Percentiles rank a stretch among this genome's conserved stretches.
Conservation (phyloP, 1,140 invertebrate species). For the Leptonema lineaticorne region DNA sequence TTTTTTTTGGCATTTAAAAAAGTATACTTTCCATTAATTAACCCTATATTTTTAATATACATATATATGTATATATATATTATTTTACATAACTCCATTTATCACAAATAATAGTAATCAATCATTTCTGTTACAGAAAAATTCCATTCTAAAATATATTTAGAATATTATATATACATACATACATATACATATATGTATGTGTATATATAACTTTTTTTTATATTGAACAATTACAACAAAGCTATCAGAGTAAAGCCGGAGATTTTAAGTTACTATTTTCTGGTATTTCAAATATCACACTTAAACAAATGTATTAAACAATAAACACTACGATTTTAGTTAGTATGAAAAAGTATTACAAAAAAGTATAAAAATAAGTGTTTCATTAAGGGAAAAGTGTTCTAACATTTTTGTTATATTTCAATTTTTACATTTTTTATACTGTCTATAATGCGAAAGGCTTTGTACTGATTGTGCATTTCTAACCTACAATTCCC, state of each 20-base stretch:
- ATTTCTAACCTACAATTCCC: not conserved
- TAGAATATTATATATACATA: slow-evolving; percentile 22
- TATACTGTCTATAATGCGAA: not conserved
- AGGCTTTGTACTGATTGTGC: slow-evolving; percentile 3
- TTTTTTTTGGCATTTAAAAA: not conserved
- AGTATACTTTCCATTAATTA: slow-evolving; percentile 19
- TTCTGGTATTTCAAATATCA: slow-evolving; percentile 1
- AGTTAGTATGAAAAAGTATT: not conserved
- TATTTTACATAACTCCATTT: slow-evolving; percentile 16
- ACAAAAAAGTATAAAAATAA: not conserved
- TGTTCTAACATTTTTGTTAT: not conserved
- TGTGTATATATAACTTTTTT: not conserved
- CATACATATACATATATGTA: not conserved
- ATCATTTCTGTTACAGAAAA: slow-evolving; percentile 30
- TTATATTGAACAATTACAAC: not conserved
- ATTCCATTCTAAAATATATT: slow-evolving; percentile 31
- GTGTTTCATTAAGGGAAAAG: not conserved
- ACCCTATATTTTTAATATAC: not conserved
- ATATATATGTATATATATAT: not conserved
- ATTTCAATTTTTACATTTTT: not conserved
- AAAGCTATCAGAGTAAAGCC: not conserved
- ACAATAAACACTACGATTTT: not conserved
- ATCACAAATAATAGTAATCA: slow-evolving; percentile 18
- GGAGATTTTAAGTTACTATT: not conserved
- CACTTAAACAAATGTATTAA: not conserved